Evolutionary conservation across 2,888 invertebrate species (phyloP).

Genomic region (Onchidella celtica): DNA sequence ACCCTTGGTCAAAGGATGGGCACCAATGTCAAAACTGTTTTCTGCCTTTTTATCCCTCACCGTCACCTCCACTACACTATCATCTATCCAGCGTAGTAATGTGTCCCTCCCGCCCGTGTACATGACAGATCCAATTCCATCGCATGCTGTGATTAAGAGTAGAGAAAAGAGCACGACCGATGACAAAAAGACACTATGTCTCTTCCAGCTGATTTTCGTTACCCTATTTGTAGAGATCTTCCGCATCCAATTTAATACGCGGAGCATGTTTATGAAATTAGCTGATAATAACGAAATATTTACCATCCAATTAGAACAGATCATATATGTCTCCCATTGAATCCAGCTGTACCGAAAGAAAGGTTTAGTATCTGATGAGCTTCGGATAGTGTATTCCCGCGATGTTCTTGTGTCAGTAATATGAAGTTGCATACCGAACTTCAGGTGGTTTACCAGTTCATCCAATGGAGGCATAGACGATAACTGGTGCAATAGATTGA

Average conservation of each 20-base stretch:
- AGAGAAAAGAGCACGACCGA: not conserved
- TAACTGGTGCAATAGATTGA: no score
- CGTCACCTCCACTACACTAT: not conserved
- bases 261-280: not conserved
- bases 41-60: not conserved
- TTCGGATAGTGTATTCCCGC: no score
- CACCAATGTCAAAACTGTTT: not conserved
- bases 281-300: not conserved
- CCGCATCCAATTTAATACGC: not conserved
- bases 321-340: not conserved
- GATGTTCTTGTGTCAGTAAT: no score
- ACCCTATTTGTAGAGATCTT: no score
- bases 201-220: not conserved
- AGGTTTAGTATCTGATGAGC: not conserved
- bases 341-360: not conserved
- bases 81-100: not conserved
- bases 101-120: not conserved
- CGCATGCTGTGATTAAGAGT: not conserved
- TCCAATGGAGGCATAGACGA: no score
- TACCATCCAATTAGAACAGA: not conserved
- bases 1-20: not conserved
- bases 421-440: no score
- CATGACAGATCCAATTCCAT: not conserved
- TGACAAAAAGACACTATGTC: not conserved
- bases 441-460: no score